Evolutionary conservation across 2,888 invertebrate species (phyloP).

Genomic region (Panopea generosa): DNA sequence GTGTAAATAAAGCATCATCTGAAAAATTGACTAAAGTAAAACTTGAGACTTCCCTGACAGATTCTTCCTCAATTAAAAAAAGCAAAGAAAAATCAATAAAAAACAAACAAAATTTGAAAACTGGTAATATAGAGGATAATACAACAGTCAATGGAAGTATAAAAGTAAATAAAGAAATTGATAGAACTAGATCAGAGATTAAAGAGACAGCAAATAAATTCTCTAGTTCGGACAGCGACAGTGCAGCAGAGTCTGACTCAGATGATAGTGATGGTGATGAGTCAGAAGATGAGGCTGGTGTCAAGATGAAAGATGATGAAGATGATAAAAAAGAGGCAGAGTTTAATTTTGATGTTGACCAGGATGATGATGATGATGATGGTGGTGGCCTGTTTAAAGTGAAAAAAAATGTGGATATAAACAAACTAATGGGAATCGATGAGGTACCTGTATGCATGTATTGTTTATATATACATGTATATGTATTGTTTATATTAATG

Average conservation of each 20-base stretch:
- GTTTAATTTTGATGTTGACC: slow-evolving; percentile 13
- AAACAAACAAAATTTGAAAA: not conserved
- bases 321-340: slow-evolving; percentile 78
- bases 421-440: slow-evolving; percentile 8
- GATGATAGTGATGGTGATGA: slow-evolving; percentile 8
- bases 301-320: not conserved
- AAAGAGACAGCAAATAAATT: slow-evolving; percentile 4
- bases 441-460: too few relatives aligned
- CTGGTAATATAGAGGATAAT: not conserved
- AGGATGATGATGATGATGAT: slow-evolving; percentile 66
- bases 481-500: too few relatives aligned
- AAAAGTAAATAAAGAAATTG: slow-evolving; percentile 2
- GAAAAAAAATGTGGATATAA: slow-evolving; percentile 59
- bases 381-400: slow-evolving; percentile 68
- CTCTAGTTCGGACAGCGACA: slow-evolving; percentile 8
- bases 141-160: not conserved
- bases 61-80: not conserved
- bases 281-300: slow-evolving; percentile 1
- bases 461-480: too few relatives aligned
- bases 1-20: too few relatives aligned
- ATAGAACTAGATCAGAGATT: not conserved
- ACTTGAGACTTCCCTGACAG: too few relatives aligned
- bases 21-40: too few relatives aligned
- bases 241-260: slow-evolving; percentile 9
- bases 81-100: slow-evolving; percentile 11